Evolutionary conservation across 2,797 vertebrate genomes (phyloP).

Genomic region (Chiroxiphia lanceolata): DNA sequence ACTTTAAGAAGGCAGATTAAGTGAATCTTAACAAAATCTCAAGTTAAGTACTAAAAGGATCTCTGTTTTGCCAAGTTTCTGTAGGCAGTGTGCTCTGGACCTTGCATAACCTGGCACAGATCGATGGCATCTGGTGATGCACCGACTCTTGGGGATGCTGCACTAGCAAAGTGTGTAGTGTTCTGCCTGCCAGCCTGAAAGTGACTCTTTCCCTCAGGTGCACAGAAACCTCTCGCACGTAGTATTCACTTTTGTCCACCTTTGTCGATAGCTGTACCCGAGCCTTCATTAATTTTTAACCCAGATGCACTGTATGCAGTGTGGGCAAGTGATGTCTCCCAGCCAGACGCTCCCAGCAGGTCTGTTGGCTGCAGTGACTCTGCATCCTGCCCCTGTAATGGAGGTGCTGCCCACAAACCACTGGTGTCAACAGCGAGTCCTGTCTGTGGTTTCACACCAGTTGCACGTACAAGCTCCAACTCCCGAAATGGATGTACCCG

Average conservation of each 20-base stretch:
- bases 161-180: not conserved
- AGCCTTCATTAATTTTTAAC: constrained; percentile 27
- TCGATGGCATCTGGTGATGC: not conserved
- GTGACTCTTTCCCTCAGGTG: not conserved
- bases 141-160: not conserved
- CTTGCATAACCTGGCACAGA: not conserved
- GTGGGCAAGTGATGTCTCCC: not conserved
- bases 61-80: not conserved
- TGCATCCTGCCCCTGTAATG: constrained; percentile 9
- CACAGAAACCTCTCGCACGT: not conserved
- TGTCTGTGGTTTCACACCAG: constrained; percentile 41
- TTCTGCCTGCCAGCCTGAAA: not conserved
- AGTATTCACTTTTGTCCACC: not conserved
- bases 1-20: constrained; percentile 33
- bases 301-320: not conserved
- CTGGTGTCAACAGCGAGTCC: not conserved
- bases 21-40: constrained; percentile 29
- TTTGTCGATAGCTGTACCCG: not conserved
- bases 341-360: not conserved
- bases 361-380: constrained; percentile 14
- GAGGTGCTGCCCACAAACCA: constrained; percentile 34
- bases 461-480: not conserved
- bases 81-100: not conserved
- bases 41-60: constrained; percentile 15
- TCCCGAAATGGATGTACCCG: not conserved